These are phyloP conservation scores for Drosophila anomelani DNA, from an alignment of 2,888 invertebrate species.

Conservation along the genomic window DNA sequence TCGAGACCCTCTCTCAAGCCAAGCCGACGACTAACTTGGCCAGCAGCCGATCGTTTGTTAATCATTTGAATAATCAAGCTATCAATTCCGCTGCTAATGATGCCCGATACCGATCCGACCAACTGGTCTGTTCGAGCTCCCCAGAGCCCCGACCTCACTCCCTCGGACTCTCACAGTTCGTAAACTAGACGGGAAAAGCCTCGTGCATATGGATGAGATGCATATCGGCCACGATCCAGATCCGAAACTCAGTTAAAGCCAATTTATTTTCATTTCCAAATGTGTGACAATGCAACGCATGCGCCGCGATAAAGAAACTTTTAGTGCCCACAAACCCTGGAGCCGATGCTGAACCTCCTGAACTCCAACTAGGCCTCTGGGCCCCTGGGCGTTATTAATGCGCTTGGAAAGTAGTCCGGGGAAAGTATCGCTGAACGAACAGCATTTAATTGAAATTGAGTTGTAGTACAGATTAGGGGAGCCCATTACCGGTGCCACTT, in stretches of 20 bases:
- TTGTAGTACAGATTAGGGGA: constrained; percentile 64
- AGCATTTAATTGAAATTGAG: constrained; percentile 71
- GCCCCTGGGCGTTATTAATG: constrained; percentile 63
- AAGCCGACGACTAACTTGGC: constrained; percentile 33
- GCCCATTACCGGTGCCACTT: constrained; percentile 75
- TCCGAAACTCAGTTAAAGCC: constrained; percentile 54
- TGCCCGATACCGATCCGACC: constrained; percentile 68
- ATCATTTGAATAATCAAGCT: constrained; percentile 84
- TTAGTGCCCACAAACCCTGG: background rate
- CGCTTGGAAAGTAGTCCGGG: constrained; percentile 68
- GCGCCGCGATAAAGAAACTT: constrained; percentile 61
- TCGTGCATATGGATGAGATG: constrained; percentile 68
- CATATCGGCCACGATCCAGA: constrained; percentile 24
- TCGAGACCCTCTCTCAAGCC: constrained; percentile 15
- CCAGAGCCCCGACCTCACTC: constrained; percentile 2
- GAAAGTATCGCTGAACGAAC: constrained; percentile 64
- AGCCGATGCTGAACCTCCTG: background rate
- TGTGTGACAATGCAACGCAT: constrained; percentile 79
- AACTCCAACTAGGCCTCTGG: background rate
- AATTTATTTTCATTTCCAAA: constrained; percentile 75
- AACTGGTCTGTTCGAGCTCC: constrained; percentile 41
- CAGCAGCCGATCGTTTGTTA: constrained; percentile 67
- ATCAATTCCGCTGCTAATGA: constrained; percentile 84
- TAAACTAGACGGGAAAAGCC: constrained; percentile 72
- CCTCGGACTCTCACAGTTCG: constrained; percentile 70